Evolutionary conservation across 1,140 invertebrate genomes (phyloP), one percentile per base, ranked within the genome.

Genomic region (Halesus radiatus): DNA sequence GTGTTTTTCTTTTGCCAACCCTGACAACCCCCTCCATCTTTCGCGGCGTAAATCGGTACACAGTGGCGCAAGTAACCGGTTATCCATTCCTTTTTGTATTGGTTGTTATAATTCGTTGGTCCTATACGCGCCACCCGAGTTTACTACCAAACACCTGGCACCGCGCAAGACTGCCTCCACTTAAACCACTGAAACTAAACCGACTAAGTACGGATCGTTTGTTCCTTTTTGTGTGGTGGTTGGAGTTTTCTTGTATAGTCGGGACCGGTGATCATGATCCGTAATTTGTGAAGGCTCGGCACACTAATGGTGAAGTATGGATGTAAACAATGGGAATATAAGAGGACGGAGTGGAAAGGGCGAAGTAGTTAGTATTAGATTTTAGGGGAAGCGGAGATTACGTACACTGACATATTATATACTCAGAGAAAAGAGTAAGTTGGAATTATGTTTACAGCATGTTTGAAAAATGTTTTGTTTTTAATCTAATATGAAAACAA

Each of bases 11-110:
- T 64, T 23, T 32, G 62, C 3, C 20, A 23, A 22, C 68, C 68
- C 68, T 72, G 68, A 53, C 18, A 54, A 50, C 45, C 37, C 68
- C 68, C 68, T 18, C 68, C 50, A 3, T 52, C 68, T 23, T 52
- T 53, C 50, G 68, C 68, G 68, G 68, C 54, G 68, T 72, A 72
- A 53, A 72, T 72, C 68, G 37, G 45, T 52, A 53, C 26, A 72
- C 68, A 72, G 68, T 52, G 68, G 68, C 68, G 68, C 68, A 52
- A 72, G 68, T 53, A 72, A 72, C 68, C 68, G 68, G 68, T 72
- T 72, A 72, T 72, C 26, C 45, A 52, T 22, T 72, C 45, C 68
- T 52, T 72, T 72, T 53, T 72, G 45, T 72, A 72, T 72, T 72
- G 45, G 68, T 72, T 72, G 20, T 53, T 22, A 72, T 72, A 72